phyloP scores from a whole-genome alignment of 1,140 invertebrate species.

The Eubasilissa regina region DNA sequence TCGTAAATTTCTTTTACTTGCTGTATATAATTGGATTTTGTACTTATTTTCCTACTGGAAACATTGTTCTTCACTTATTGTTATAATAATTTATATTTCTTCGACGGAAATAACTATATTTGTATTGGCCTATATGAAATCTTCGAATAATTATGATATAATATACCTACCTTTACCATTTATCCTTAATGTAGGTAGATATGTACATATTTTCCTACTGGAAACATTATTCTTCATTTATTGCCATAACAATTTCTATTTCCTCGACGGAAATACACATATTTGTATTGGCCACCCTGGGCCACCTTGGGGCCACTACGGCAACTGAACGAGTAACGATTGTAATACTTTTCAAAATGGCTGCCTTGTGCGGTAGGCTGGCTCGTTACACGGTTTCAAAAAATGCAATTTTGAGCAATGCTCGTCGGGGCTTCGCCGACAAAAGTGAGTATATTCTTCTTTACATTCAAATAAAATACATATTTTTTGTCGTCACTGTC shows the following conservation, averaged over 20 bases:
- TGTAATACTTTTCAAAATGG: constrained; percentile 66
- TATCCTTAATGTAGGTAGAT: too few species aligned
- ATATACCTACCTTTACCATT: too few species aligned
- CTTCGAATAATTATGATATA: too few species aligned
- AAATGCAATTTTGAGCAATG: constrained; percentile 66
- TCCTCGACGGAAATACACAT: constrained; percentile 14
- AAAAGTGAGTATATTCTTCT: constrained; percentile 66
- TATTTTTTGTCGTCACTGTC: constrained; percentile 47
- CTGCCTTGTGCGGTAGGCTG: constrained; percentile 71
- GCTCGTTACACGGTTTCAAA: constrained; percentile 67
- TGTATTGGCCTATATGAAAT: too few species aligned
- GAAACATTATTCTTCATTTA: too few species aligned
- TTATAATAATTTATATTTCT: too few species aligned
- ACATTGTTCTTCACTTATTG: too few species aligned
- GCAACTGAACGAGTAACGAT: constrained; percentile 30
- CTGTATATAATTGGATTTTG: too few species aligned
- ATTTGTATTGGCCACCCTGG: background rate
- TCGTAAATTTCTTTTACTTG: too few species aligned
- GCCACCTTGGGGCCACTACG: background rate
- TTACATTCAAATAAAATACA: constrained; percentile 37
- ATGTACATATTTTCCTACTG: too few species aligned
- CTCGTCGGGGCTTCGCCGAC: constrained; percentile 68
- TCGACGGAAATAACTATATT: too few species aligned
- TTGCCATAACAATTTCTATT: background rate
- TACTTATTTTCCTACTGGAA: too few species aligned